Evolutionary conservation across 2,888 invertebrate species (phyloP), one percentile per base, ranked within the genome.

Genomic region (Brassicogethes aeneus): DNA sequence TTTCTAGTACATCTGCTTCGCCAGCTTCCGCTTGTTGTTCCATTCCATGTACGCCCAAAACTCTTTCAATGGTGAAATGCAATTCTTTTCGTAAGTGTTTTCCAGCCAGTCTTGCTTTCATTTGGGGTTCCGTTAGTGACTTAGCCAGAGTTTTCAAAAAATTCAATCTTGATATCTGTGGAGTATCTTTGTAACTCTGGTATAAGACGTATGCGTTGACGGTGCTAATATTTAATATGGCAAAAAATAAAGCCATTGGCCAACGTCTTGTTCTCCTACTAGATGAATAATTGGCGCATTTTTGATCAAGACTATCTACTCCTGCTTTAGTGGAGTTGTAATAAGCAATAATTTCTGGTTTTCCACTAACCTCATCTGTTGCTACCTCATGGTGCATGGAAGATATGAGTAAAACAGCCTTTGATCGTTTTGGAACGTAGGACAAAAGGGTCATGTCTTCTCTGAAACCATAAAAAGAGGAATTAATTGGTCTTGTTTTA

Each of bases 291-390:
- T 34, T 52, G 35, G 50, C 49, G 48, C 50, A 54, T 41, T 52
- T 57, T 39, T 52, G 35, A 37, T 56, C 53, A 10, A 55, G 30
- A 15, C 43, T 36, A 41, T 54, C 49, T 12, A 51, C 49, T 15
- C 49, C 48, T 38, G 46, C 50, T 47, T 56, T 55, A 13, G 52
- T 55, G 16, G 36, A 43, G 42, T 55, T 55, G 39, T 57, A 54
- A 32, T 43, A 55, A 14, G 38, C 31, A 15, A 54, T 54, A 7
- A 53, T 54, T 41, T 55, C 51, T 30, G 53, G 51, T 39, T 54
- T 52, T 31, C 38, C 33, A 17, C 41, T 43, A 16, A 36, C 38
- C 7, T 39, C 29, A 45, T 53, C 45, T 15, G 40, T 40, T 7
- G 40, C 32, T 36, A 46, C 41, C 29, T 36, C 33, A 34, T 48